Conservation (phyloP, 1,140 invertebrate genomes). For the Phocides pigmalion region DNA sequence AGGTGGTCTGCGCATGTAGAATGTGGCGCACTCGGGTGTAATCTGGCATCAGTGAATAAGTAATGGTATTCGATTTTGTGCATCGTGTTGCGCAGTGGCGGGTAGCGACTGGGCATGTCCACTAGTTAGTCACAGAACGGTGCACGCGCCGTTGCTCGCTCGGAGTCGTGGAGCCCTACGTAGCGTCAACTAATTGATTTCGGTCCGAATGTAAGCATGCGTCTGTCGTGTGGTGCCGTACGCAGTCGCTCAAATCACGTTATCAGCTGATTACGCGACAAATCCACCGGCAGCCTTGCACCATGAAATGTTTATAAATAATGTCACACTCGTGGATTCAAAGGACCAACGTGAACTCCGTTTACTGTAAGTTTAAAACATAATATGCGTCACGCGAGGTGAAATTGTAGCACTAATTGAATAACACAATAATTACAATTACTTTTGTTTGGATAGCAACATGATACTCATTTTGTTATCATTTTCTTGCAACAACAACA, state of each 20-base stretch:
- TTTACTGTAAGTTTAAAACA: conserved; percentile 34
- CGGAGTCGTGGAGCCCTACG: conserved; percentile 39
- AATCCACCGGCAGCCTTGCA: conserved; percentile 57
- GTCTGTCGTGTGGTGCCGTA: conserved; percentile 56
- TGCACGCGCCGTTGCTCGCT: conserved; percentile 41
- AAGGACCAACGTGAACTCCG: conserved; percentile 1
- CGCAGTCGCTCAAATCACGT: conserved; percentile 53
- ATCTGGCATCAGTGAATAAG: conserved; percentile 77
- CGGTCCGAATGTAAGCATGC: conserved; percentile 67
- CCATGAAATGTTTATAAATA: conserved; percentile 63
- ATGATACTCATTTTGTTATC: conserved; percentile 17
- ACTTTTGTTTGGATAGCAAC: conserved; percentile 19
- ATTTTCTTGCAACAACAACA: conserved; percentile 13
- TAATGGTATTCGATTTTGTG: conserved; percentile 80
- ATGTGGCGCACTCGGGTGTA: conserved; percentile 66
- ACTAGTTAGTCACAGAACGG: conserved; percentile 54
- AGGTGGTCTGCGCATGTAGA: conserved; percentile 75
- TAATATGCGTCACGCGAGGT: background rate
- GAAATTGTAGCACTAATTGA: conserved; percentile 17
- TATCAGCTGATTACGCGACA: conserved; percentile 79
- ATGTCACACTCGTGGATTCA: conserved; percentile 36
- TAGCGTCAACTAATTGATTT: conserved; percentile 67
- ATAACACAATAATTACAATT: conserved; percentile 13
- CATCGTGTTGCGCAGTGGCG: conserved; percentile 68
- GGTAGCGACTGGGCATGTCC: conserved; percentile 36